A percentile compares a stretch with the other conserved stretches of the same genome.
These are phyloP conservation scores for Chloromyia formosa DNA, from an alignment of 2,888 invertebrate genomes.

Conservation along the genomic window DNA sequence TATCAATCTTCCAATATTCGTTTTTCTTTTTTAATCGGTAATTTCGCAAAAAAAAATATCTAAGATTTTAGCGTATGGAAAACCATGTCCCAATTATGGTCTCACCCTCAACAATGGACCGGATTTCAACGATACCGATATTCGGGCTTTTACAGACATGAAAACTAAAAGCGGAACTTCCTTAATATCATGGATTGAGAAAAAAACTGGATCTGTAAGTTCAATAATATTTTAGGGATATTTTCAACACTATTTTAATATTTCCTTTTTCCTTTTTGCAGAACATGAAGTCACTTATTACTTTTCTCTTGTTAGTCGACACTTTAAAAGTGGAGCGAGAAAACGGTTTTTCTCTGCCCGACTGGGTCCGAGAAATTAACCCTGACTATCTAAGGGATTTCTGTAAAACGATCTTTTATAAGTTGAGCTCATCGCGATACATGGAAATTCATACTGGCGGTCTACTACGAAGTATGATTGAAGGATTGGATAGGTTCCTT, in stretches of 20 bases:
- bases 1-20: not conserved
- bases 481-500: not conserved
- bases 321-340: not conserved
- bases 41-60: not conserved
- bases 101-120: not conserved
- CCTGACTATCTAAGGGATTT: not conserved
- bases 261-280: not conserved
- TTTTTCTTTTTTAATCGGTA: not conserved
- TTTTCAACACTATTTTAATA: not conserved
- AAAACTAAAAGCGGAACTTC: not conserved
- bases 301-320: not conserved
- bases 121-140: not conserved
- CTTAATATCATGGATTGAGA: not conserved
- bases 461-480: not conserved
- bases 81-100: not conserved
- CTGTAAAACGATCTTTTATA: not conserved
- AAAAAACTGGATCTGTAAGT: not conserved
- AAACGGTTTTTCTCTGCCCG: not conserved
- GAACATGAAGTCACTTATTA: not conserved
- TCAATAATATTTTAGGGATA: not conserved
- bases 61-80: not conserved
- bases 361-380: not conserved
- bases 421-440: not conserved
- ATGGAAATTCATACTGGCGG: not conserved
- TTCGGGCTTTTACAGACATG: not conserved